Evolutionary conservation across 64 coral and sea anemone species (phyloP), one percentile per base, ranked within the genome.

Genomic region (Montipora sp.): DNA sequence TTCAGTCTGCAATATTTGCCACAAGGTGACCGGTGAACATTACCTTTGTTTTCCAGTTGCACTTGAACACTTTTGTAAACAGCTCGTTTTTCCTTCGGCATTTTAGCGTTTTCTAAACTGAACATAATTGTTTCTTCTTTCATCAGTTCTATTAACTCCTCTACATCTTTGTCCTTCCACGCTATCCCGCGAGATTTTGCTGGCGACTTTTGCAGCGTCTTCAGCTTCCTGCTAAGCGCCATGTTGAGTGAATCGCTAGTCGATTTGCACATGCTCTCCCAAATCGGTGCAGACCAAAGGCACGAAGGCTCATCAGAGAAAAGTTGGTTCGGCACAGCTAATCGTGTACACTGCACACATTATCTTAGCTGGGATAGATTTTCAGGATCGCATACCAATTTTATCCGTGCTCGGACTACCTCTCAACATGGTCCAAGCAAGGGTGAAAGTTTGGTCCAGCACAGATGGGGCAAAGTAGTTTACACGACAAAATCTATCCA

Each of bases 121-220:
- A 84, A 84, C 59, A 23, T 61, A 84, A 84, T 61, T 84, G 55
- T 84, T 12, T 65, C 81, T 84, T 84, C 81, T 84, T 84, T 84
- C 81, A 84, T 84, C 20, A 59, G 81, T 84, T 84, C 81, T 36
- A 84, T 84, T 84, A 84, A 84, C 44, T 66, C 81, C 55, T 84
- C 13, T 36, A 84, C 81, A 84, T 84, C 81, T 22, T 84, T 15
- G 81, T 84, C 55, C 81, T 68, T 84, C 81, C 81, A 84, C 44
- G 59, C 16, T 63, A 63, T 73, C 69, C 81, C 53, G 59, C 53
- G 81, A 84, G 53, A 65, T 65, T 84, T 84, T 84, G 15, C 43
- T 84, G 50, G 53, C 53, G 55, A 84, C 81, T 84, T 84, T 84
- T 84, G 53, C 59, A 66, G 55, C 43, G 21, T 10, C 51, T 55